Evolutionary conservation across 2,888 invertebrate genomes (phyloP).

Genomic region (Notodonta ziczac): DNA sequence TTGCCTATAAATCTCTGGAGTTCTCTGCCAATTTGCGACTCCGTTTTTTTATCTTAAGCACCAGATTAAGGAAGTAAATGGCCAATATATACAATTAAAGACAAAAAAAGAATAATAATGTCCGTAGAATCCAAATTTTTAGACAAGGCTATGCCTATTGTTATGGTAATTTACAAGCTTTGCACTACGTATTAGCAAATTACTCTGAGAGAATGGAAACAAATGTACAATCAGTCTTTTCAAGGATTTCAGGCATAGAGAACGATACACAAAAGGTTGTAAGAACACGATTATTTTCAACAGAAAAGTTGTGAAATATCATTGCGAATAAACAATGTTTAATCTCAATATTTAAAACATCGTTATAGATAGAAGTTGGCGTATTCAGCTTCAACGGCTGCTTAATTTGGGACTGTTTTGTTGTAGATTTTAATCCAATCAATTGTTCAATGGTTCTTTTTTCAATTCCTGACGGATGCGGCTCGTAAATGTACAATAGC

Average conservation of each 20-base stretch:
- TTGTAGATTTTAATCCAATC: neutral
- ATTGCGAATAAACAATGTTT: neutral
- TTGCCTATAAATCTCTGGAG: conserved; percentile 17
- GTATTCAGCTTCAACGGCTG: neutral
- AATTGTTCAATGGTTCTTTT: neutral
- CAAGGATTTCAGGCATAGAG: conserved; percentile 31
- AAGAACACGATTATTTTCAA: conserved; percentile 2
- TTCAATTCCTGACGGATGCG: neutral
- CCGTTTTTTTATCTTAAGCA: conserved; percentile 5
- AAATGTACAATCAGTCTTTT: conserved; percentile 24
- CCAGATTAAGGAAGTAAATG: conserved; percentile 10
- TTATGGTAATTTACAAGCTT: conserved; percentile 27
- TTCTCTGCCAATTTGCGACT: neutral
- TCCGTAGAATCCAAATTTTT: conserved; percentile 20
- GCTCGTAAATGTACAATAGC: neutral
- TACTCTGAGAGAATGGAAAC: conserved; percentile 22
- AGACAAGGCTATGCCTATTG: conserved; percentile 25
- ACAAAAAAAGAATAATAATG: conserved; percentile 18
- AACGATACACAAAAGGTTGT: conserved; percentile 17
- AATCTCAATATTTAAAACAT: neutral
- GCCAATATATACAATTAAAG: conserved; percentile 17
- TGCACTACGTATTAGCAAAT: conserved; percentile 26
- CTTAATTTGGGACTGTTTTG: neutral
- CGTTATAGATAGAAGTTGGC: neutral
- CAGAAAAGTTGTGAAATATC: neutral